phyloP scores from a whole-genome alignment of 2,888 invertebrate genomes.

The Pogonocherus hispidulus region DNA sequence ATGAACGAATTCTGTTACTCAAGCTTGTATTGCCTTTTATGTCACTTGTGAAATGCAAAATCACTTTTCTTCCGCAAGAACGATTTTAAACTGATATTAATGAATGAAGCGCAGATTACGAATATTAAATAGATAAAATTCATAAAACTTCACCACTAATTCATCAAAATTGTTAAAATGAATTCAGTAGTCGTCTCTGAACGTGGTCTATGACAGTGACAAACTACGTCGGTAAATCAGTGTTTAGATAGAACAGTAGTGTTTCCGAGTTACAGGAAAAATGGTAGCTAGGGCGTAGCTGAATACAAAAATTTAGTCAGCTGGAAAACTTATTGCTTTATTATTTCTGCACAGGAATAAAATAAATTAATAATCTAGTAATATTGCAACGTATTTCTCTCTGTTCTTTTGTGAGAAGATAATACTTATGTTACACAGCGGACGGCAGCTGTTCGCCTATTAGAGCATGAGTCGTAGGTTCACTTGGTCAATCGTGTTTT shows the following conservation, averaged over 20 bases:
- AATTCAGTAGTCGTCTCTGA: background rate
- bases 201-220: background rate
- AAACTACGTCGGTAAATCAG: background rate
- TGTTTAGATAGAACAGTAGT: conserved; percentile 1
- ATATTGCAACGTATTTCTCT: too few species aligned
- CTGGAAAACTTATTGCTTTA: background rate
- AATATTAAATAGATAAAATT: conserved; percentile 15
- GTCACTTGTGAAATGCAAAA: background rate
- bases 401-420: too few species aligned
- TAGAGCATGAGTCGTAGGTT: too few species aligned
- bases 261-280: background rate
- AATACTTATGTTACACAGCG: too few species aligned
- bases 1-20: background rate
- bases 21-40: background rate
- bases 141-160: conserved; percentile 12
- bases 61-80: background rate
- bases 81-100: conserved; percentile 5
- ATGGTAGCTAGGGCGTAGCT: background rate
- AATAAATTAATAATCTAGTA: too few species aligned
- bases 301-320: background rate
- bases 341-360: too few species aligned
- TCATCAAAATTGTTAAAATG: conserved; percentile 2
- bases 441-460: too few species aligned
- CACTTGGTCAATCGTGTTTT: too few species aligned
- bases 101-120: conserved; percentile 8